Evolutionary conservation across 2,113 vertebrate genomes (phyloP), one percentile per base, ranked within the genome.

Genomic region (Colius striatus): DNA sequence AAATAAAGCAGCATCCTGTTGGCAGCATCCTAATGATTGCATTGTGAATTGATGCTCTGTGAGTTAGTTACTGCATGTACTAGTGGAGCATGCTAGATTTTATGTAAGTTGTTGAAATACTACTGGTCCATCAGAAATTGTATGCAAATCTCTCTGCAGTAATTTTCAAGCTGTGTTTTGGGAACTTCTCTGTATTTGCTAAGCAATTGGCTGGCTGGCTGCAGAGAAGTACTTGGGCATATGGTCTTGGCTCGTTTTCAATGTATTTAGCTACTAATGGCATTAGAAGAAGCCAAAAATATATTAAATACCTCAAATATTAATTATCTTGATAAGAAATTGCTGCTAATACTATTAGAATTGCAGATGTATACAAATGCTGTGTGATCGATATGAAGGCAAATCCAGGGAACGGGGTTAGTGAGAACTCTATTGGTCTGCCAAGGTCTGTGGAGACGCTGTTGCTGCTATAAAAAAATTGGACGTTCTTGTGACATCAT

Each of bases 251-350:
- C 50, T 84, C 14, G 7, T 86, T 80, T 88, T 84, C 57, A 29
- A 3, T 43, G 2, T 82, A 22, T 84, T 78, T 92, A 84, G 29
- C 71, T 81, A 80, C 38, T 90, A 68, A 85, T 77, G 51, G 26
- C 38, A 58, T 89, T 85, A 87, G 90, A 94, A 84, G 62, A 89
- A 92, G 65, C 68, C 90, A 78, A 88, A 88, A 74, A 93, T 75
- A 8, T 17, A 70, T 89, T 50, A 84, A 94, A 54, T 90, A 74
- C 10, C 27, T 77, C 43, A 84, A 86, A 82, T 94, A 89, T 57
- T 90, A 88, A 74, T 87, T 78, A 61, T 34, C 53, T 65, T 23
- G 27, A 26, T 78, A 65, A 90, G 29, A 82, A 81, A 36, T 84
- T 82, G 11, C 61, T 93, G 61, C 41, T 89, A 83, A 75, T 86